Conservation (phyloP, 2,888 invertebrate species). For the Dryobotodes eremita region DNA sequence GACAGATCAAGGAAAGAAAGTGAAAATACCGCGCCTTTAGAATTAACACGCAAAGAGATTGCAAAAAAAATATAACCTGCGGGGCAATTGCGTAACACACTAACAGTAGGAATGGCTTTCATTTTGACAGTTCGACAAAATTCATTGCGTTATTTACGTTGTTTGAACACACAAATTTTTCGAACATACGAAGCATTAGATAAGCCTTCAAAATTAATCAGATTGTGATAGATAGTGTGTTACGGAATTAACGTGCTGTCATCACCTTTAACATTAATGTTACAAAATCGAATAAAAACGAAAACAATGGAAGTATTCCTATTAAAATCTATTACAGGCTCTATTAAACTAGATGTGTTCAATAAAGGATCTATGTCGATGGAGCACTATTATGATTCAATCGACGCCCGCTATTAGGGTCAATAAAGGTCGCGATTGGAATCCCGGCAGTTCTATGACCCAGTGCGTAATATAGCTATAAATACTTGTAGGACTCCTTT, state of each 20-base stretch:
- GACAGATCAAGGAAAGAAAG: background rate
- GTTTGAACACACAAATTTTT: too few species aligned
- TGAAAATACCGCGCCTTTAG: background rate
- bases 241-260: too few species aligned
- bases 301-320: conserved; percentile 27
- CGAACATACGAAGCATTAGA: too few species aligned
- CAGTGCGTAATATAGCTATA: conserved; percentile 53
- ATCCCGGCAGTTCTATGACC: conserved; percentile 51
- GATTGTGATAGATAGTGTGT: too few species aligned
- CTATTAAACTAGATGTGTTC: conserved; percentile 49
- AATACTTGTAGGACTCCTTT: conserved; percentile 31
- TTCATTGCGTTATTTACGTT: too few species aligned
- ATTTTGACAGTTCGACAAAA: too few species aligned
- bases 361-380: conserved; percentile 59
- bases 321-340: conserved; percentile 47
- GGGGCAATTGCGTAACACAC: too few species aligned
- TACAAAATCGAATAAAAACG: conserved; percentile 3
- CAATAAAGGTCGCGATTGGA: conserved; percentile 63
- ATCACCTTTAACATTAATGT: background rate
- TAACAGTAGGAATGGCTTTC: too few species aligned
- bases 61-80: background rate
- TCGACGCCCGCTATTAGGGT: conserved; percentile 54
- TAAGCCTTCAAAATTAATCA: too few species aligned
- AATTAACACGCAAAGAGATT: conserved; percentile 1
- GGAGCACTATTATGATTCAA: conserved; percentile 58